A percentile compares a stretch with the other conserved stretches of the same genome.
phyloP scores from a whole-genome alignment of 2,888 invertebrate species.

The Eucriotettix oculatus region DNA sequence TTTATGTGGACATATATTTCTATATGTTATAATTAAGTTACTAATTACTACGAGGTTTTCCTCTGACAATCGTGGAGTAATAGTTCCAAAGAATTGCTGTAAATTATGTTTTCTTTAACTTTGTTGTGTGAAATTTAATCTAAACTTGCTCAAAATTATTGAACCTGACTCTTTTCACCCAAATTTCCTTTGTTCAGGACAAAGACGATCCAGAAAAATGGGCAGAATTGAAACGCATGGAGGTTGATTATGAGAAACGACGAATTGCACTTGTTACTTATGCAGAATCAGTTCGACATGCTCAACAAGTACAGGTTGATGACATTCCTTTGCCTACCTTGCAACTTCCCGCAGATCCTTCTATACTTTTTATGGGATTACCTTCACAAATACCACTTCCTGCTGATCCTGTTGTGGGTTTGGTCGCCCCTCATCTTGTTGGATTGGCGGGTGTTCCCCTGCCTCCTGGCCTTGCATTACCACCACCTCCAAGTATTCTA shows the following conservation, averaged over 20 bases:
- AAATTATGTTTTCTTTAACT: no score
- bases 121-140: no score
- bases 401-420: constrained; percentile 16
- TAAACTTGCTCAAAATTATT: no score
- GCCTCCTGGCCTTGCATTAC: constrained; percentile 39
- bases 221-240: constrained; percentile 75
- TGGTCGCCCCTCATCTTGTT: constrained; percentile 16
- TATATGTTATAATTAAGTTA: no score
- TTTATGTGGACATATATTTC: no score
- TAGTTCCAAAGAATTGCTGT: no score
- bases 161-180: no score
- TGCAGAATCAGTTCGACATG: constrained; percentile 88
- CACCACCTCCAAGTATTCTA: constrained; percentile 50
- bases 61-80: no score
- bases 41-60: no score
- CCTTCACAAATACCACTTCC: constrained; percentile 37
- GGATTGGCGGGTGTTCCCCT: constrained; percentile 22
- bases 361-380: constrained; percentile 17
- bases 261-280: constrained; percentile 75
- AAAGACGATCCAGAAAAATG: constrained; percentile 93
- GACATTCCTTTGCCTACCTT: constrained; percentile 74
- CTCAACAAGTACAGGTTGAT: constrained; percentile 82
- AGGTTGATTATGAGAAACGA: constrained; percentile 84
- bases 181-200: constrained; percentile 38
- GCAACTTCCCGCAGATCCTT: constrained; percentile 18